Conservation (phyloP, 2,888 invertebrate genomes). For the Parnassius glacialis region DNA sequence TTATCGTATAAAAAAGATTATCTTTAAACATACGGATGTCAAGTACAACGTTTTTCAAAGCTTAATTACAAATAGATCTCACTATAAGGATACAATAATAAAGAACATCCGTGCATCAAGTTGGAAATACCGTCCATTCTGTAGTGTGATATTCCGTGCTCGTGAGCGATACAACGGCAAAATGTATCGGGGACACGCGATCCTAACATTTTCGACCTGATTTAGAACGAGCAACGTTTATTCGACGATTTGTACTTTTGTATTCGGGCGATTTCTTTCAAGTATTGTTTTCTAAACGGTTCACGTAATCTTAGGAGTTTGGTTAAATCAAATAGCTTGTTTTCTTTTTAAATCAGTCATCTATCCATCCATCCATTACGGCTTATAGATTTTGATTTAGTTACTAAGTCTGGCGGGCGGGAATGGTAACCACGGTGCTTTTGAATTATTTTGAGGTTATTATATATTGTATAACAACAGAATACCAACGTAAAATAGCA, state of each 20-base stretch:
- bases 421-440: no score
- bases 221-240: constrained; percentile 31
- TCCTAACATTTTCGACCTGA: constrained; percentile 38
- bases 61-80: neutral
- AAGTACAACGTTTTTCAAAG: no score
- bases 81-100: constrained; percentile 4
- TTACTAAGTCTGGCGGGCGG: no score
- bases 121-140: constrained; percentile 5
- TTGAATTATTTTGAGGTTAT: no score
- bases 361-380: no score
- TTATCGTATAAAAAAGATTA: no score
- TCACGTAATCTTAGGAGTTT: neutral
- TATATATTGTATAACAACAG: no score
- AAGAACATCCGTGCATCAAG: constrained; percentile 17
- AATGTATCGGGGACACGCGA: constrained; percentile 37
- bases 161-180: constrained; percentile 22
- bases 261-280: constrained; percentile 33
- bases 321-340: no score
- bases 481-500: no score
- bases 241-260: constrained; percentile 38
- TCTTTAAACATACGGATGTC: no score
- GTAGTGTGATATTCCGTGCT: constrained; percentile 23
- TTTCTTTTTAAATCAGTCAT: no score
- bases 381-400: no score
- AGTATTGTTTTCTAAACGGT: constrained; percentile 32